Evolutionary conservation across 2,113 vertebrate species (phyloP), one percentile per base, ranked within the genome.

Genomic region (Seriola rivoliana): DNA sequence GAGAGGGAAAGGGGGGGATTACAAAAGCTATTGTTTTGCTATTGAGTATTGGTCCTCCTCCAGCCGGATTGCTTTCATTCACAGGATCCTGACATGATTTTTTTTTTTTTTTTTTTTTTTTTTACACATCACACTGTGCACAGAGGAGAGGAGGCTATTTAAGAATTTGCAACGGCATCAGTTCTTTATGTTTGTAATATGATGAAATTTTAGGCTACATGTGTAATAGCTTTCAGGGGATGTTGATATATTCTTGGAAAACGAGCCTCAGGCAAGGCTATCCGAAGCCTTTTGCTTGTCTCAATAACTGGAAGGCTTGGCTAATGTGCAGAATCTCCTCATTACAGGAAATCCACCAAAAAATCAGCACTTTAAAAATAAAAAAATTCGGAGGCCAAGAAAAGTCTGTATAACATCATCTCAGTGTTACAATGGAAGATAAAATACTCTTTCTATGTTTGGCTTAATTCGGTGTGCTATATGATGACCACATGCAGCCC

Each of bases 1-100:
- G 29, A 2, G 29, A 29, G 25, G 25, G 25, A 29, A 29, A 2
- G 38, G 17, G 7, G 60, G 60, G 65, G 81, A 48, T 90, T 91
- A 88, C 54, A 80, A 68, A 46, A 69, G 71, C 87, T 67, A 84
- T 85, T 90, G 75, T 92, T 75, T 78, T 60, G 36, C n/a, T 17
- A 5, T 40, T 77, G 64, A 79, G 8, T 69, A 29, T 77, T 78
- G 73, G 81, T 78, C 36, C 29, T 78, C 65, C 42, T 87, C 64
- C 80, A 80, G 63, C 40, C 19, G 3, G 16, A 23, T 13, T 71
- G 78, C 65, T 63, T 78, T 69, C 80, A 34, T 50, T 85, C 58
- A 32, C 57, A 73, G 19, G 32, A 84, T 70, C 42, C 29, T 36
- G 38, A 72, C 57, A 46, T 60, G n/a, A 36, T 19, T 69, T 60